Evolutionary conservation across 2,888 invertebrate species (phyloP), one percentile per base, ranked within the genome.

Genomic region (Trachelus iudaicus): DNA sequence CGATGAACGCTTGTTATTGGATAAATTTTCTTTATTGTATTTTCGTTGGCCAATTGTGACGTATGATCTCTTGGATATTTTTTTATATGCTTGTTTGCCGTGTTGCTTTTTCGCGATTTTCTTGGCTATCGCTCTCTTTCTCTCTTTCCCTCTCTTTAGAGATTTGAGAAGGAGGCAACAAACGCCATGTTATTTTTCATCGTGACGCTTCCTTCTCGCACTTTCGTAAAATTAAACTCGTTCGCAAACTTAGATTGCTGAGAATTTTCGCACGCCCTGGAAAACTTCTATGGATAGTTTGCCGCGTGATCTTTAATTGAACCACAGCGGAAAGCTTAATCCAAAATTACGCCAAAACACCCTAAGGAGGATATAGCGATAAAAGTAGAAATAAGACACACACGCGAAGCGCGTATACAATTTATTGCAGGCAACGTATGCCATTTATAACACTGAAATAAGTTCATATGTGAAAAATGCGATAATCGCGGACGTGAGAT

Each of bases 401-500:
- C 56, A 56, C 9, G 23, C 9, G 2, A 15, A 56, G 9, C 23
- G 56, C 9, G 2, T 56, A 56, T 56, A 56, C 23, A 9, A 56
- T 23, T 23, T 56, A 23, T 56, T 56, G 23, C 23, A 56, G 6
- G 6, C 9, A 56, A 23, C 23, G 9, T 23, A 23, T 9, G 9
- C 23, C 23, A 23, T 23, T 23, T 23, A 56, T 56, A 9, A 23
- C 23, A 23, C 56, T 23, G 23, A 71, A 34, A 3, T 30, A 71
- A 71, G 3, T 11, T 11, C 13, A 30, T 34, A n/a, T 71, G 23
- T 15, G 71, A 34, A 71, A 71, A 23, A 71, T 71, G 71, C 71
- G 30, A 71, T 71, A 30, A 56, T 9, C 56, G 56, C 56, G 69
- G 31, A 74, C 76, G 69, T 33, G 79, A 77, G 30, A 37, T 23